Evolutionary conservation across 2,113 vertebrate genomes (phyloP), one percentile per base, ranked within the genome.

Genomic region (Antigone vipio): DNA sequence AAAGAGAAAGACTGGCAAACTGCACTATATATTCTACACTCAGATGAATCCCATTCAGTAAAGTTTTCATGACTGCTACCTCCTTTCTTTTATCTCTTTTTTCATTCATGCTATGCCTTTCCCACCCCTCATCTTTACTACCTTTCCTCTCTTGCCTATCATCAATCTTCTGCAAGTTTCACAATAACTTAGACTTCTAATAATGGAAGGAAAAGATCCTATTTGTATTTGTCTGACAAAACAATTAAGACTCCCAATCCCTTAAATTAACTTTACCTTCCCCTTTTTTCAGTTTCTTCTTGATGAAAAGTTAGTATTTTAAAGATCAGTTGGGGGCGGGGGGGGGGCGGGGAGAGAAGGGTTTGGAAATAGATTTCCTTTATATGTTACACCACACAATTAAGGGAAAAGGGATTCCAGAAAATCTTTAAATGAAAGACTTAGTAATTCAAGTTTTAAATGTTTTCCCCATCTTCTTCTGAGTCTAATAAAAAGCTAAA

Each of bases 301-400:
- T 66, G 35, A 90, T 53, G 30, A 82, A 92, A 60, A 73, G 24
- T 56, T 44, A 77, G 44, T 22, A 20, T 38, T 72, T 67, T 78
- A 67, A 85, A 52, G 44, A 86, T 3, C 9, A 76, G 13, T 9
- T 42, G 3, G 0, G 3, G 1, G 3, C 2, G 3, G 5, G 3
- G 6, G 3, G 4, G 9, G 38, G 38, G 38, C 10, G 27, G 20
- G 22, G 5, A 58, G 15, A 47, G 18, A 56, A 73, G 7, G 1
- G 9, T 23, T 95, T 88, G 68, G 34, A 93, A 93, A 79, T 14
- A 68, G 5, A 11, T 58, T 93, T 85, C 18, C 44, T 75, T 82
- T 40, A 15, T 38, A 77, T 59, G 52, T 64, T 78, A 72, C 8
- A 35, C 2, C 14, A 83, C 35, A 32, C 16, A 85, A 82, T 30